phyloP scores from a whole-genome alignment of 2,797 vertebrate species.

The Gadopsis bispinosus region DNA sequence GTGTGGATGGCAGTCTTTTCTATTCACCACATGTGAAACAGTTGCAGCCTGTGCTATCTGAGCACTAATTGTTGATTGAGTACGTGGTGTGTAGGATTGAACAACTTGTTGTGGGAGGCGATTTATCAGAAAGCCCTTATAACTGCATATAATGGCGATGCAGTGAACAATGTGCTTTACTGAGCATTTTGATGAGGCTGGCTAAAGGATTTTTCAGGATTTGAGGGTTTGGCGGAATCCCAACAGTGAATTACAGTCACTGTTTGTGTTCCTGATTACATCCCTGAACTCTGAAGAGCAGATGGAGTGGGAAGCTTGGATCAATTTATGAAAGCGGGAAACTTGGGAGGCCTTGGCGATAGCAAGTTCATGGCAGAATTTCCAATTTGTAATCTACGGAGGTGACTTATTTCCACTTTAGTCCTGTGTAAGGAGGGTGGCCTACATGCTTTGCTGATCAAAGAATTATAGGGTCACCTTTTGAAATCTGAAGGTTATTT shows the following conservation, averaged over 20 bases:
- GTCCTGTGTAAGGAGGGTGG: background rate
- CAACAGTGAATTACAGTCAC: background rate
- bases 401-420: background rate
- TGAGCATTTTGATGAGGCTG: background rate
- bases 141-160: background rate
- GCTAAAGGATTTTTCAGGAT: slow-evolving; percentile 32
- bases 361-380: slow-evolving; percentile 12
- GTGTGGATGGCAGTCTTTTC: background rate
- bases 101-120: slow-evolving; percentile 4
- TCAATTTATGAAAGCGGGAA: slow-evolving; percentile 17
- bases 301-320: background rate
- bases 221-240: slow-evolving; percentile 5
- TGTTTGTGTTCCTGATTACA: slow-evolving; percentile 19
- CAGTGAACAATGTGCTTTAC: slow-evolving; percentile 13
- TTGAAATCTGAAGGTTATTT: slow-evolving; percentile 5
- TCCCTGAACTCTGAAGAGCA: slow-evolving; percentile 31
- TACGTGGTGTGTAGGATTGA: slow-evolving; percentile 6
- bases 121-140: slow-evolving; percentile 17
- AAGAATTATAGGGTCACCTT: background rate
- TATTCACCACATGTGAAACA: slow-evolving; percentile 8
- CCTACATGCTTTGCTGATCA: slow-evolving; percentile 1
- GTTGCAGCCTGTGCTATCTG: background rate
- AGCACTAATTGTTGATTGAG: slow-evolving; percentile 10
- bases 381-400: slow-evolving; percentile 13
- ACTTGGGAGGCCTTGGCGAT: background rate